Conservation (phyloP, 2,888 invertebrate species). For the Cheilosia scutellata region DNA sequence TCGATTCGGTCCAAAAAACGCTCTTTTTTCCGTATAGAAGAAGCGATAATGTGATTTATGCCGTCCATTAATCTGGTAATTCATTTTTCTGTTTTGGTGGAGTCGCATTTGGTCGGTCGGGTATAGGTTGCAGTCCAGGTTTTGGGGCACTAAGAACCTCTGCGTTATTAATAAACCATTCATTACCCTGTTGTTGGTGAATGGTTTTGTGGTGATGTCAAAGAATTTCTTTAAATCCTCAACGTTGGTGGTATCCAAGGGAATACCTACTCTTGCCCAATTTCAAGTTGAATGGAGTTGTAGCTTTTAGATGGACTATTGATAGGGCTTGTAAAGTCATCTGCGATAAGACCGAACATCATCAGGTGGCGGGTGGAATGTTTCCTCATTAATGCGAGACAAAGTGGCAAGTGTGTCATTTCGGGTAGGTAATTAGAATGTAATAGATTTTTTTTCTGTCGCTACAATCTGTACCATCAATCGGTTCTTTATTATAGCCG, state of each 20-base stretch:
- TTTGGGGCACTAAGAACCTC: conserved; percentile 33
- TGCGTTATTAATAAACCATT: conserved; percentile 84
- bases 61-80: conserved; percentile 84
- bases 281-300: conserved; percentile 21
- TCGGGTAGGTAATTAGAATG: conserved; percentile 39
- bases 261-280: not conserved
- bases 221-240: conserved; percentile 42
- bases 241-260: conserved; percentile 59
- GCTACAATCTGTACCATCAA: conserved; percentile 38
- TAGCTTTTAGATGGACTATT: conserved; percentile 5
- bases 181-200: conserved; percentile 79
- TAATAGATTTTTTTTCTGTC: not conserved
- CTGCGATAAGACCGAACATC: not conserved
- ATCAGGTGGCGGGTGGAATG: not conserved
- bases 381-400: conserved; percentile 39
- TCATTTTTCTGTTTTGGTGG: conserved; percentile 79
- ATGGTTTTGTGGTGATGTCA: conserved; percentile 61
- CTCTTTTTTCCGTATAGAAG: conserved; percentile 75
- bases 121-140: conserved; percentile 7
- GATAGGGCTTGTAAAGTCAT: conserved; percentile 16
- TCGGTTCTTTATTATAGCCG: conserved; percentile 31
- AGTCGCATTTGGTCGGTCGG: conserved; percentile 15
- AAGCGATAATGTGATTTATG: conserved; percentile 85
- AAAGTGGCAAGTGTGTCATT: conserved; percentile 12
- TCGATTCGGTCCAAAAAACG: conserved; percentile 40